Percentiles rank a stretch among this genome's conserved stretches.
phyloP scores from a whole-genome alignment of 2,113 vertebrate genomes.

The Typhlomys cinereus region DNA sequence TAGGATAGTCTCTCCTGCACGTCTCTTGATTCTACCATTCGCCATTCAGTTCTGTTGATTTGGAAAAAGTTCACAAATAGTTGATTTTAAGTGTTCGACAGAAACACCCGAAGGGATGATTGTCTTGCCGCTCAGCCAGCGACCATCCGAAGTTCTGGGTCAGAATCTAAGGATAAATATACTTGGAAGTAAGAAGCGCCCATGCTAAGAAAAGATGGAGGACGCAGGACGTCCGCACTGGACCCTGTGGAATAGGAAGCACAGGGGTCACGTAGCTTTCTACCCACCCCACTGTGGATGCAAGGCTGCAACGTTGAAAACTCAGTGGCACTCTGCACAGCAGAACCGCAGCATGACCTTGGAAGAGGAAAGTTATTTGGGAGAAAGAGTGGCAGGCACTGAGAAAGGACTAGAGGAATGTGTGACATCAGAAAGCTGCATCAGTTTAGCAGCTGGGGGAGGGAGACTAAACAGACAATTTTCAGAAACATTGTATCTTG shows the following conservation, averaged over 20 bases:
- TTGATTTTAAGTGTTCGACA: not conserved
- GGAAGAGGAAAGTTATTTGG: not conserved
- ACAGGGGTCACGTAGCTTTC: not conserved
- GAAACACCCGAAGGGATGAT: not conserved
- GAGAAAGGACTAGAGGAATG: not conserved
- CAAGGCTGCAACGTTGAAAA: not conserved
- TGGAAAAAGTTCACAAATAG: too few relatives aligned
- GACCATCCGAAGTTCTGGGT: not conserved
- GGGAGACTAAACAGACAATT: slow-evolving; percentile 3
- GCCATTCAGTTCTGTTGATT: not conserved
- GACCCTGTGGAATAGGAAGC: not conserved
- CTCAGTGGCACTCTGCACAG: not conserved
- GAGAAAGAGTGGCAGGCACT: not conserved
- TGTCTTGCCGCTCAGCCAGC: not conserved
- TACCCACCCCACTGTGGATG: not conserved
- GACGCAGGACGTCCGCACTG: not conserved
- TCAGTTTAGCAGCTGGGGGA: not conserved
- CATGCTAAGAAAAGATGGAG: not conserved
- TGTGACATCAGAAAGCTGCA: not conserved
- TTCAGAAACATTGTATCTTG: not conserved
- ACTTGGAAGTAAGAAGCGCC: not conserved
- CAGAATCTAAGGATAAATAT: slow-evolving; percentile 18
- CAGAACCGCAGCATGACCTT: not conserved
- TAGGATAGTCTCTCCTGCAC: not conserved
- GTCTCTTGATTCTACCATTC: not conserved